These are phyloP conservation scores for Melopsittacus undulatus DNA, from an alignment of 2,797 vertebrate genomes.

Conservation along the genomic window DNA sequence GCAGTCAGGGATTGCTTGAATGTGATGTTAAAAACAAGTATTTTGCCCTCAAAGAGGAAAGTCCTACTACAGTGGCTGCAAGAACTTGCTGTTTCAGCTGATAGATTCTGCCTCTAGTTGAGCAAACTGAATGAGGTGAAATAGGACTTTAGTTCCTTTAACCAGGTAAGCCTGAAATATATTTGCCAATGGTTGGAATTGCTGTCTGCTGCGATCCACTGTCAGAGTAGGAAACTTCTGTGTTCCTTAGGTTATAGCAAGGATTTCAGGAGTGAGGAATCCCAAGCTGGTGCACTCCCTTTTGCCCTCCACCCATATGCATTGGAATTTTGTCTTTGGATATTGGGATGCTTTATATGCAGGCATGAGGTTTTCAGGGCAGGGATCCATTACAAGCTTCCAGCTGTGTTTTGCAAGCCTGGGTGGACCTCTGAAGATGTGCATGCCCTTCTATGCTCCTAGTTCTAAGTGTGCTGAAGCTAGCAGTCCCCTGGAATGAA, in stretches of 20 bases:
- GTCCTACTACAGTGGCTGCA: neutral
- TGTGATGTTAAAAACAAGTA: neutral
- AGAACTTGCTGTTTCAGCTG: neutral
- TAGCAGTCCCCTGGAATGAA: conserved; percentile 12
- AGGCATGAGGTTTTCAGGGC: neutral
- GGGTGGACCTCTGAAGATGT: neutral
- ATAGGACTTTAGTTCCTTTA: neutral
- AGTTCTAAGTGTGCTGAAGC: neutral
- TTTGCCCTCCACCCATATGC: neutral
- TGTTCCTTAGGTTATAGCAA: neutral
- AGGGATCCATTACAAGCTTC: neutral
- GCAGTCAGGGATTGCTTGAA: neutral
- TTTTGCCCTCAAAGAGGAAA: neutral
- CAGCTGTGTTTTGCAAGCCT: conserved; percentile 19
- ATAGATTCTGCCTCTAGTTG: neutral
- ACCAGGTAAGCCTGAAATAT: neutral
- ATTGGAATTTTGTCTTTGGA: neutral
- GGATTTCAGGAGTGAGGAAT: neutral
- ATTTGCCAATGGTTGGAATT: neutral
- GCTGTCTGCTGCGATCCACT: neutral
- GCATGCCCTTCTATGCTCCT: neutral
- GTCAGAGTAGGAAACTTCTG: neutral
- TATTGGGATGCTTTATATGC: neutral
- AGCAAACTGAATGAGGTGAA: neutral
- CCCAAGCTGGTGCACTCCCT: neutral